Evolutionary conservation across 1,140 invertebrate species (phyloP).

Genomic region (Lasaia peninsularis): DNA sequence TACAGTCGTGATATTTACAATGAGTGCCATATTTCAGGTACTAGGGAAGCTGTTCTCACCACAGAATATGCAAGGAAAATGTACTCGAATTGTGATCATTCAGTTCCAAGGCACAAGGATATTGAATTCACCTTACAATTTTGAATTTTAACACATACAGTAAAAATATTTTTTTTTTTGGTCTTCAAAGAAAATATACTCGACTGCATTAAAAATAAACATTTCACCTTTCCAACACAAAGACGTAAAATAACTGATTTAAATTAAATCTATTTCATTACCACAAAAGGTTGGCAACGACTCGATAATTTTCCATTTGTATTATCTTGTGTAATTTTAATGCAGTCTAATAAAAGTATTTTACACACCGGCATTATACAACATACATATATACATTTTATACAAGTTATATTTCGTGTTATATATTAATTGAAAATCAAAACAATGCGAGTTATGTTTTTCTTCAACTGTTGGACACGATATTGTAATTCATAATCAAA

Average conservation of each 20-base stretch:
- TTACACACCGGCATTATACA: not conserved
- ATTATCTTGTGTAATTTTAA: not conserved
- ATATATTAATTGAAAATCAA: conserved; percentile 10
- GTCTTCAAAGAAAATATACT: not conserved
- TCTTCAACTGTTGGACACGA: not conserved
- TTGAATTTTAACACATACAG: not conserved
- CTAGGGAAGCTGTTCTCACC: conserved; percentile 25
- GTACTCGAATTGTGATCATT: not conserved
- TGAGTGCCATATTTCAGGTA: conserved; percentile 47
- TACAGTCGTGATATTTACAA: conserved; percentile 38
- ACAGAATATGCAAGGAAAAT: not conserved
- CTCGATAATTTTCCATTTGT: not conserved
- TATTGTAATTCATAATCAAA: not conserved
- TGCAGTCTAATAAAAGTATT: conserved; percentile 5
- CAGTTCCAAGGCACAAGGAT: conserved; percentile 2
- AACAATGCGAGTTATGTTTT: not conserved
- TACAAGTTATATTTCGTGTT: not conserved
- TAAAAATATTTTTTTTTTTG: conserved; percentile 3
- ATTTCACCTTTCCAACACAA: not conserved
- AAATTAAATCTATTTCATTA: not conserved
- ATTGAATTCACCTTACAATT: not conserved
- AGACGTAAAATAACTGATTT: not conserved
- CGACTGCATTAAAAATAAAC: conserved; percentile 5
- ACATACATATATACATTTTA: conserved; percentile 11
- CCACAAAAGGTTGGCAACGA: not conserved